Conservation (phyloP, 2,888 invertebrate genomes). For the Euzophera pinguis region DNA sequence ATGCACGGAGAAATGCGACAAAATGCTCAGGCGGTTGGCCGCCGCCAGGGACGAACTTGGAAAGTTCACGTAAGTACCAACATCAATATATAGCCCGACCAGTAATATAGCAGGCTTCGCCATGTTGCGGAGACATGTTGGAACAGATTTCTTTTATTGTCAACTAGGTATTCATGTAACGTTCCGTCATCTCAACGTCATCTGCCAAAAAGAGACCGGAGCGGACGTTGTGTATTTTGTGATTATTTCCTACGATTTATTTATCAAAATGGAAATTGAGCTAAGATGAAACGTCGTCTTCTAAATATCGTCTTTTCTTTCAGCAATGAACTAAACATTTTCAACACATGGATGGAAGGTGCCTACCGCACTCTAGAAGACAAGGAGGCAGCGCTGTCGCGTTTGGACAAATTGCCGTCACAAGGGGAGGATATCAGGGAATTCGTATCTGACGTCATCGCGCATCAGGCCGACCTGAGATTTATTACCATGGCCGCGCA, state of each 20-base stretch:
- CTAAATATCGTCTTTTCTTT: not conserved
- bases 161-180: too few relatives aligned
- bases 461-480: slow-evolving; percentile 96
- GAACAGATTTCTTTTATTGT: too few relatives aligned
- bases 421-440: slow-evolving; percentile 91
- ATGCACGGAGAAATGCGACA: slow-evolving; percentile 88
- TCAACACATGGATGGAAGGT: slow-evolving; percentile 91
- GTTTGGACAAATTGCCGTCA: slow-evolving; percentile 84
- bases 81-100: not conserved
- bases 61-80: slow-evolving; percentile 84
- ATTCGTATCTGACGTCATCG: slow-evolving; percentile 95
- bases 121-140: too few relatives aligned
- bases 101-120: too few relatives aligned
- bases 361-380: slow-evolving; percentile 90
- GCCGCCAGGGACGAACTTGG: slow-evolving; percentile 93
- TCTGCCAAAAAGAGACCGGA: too few relatives aligned
- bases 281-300: too few relatives aligned
- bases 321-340: slow-evolving; percentile 88
- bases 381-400: slow-evolving; percentile 89
- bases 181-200: too few relatives aligned
- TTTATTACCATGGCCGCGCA: slow-evolving; percentile 98
- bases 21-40: slow-evolving; percentile 86
- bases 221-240: too few relatives aligned
- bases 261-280: too few relatives aligned
- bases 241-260: too few relatives aligned